Conservation (phyloP, 1,140 invertebrate genomes). For the Megalonaias nervosa region DNA sequence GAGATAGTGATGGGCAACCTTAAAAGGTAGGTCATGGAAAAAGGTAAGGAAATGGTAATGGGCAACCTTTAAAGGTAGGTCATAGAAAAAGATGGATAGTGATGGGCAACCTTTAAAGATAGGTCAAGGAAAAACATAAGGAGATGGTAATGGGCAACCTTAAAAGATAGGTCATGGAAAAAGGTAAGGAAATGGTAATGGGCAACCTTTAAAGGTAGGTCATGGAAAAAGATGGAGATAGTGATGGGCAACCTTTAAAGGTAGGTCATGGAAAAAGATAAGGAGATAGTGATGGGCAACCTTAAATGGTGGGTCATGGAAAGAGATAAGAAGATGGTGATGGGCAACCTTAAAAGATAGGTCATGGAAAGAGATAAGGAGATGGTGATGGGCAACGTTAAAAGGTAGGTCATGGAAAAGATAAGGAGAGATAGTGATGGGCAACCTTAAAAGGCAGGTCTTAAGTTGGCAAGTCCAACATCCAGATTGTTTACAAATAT, state of each 20-base stretch:
- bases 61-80: no score
- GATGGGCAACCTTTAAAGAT: conserved; percentile 50
- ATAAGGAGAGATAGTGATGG: conserved; percentile 39
- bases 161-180: conserved; percentile 43
- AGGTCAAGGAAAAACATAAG: background rate
- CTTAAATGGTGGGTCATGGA: conserved; percentile 52
- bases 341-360: conserved; percentile 40
- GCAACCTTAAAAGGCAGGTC: conserved; percentile 49
- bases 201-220: conserved; percentile 51
- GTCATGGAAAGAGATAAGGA: conserved; percentile 45
- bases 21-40: conserved; percentile 37
- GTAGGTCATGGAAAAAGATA: conserved; percentile 51
- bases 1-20: conserved; percentile 41
- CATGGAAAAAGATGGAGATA: no score
- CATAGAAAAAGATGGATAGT: conserved; percentile 41
- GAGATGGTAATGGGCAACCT: no score
- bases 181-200: conserved; percentile 39
- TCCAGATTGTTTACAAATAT: no score
- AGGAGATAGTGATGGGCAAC: conserved; percentile 36
- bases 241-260: conserved; percentile 34
- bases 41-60: no score
- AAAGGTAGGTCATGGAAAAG: conserved; percentile 51
- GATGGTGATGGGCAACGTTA: conserved; percentile 41
- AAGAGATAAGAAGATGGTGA: conserved; percentile 39
- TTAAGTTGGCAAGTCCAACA: background rate